Conservation (phyloP, 1,140 invertebrate genomes). For the Sinella curviseta region DNA sequence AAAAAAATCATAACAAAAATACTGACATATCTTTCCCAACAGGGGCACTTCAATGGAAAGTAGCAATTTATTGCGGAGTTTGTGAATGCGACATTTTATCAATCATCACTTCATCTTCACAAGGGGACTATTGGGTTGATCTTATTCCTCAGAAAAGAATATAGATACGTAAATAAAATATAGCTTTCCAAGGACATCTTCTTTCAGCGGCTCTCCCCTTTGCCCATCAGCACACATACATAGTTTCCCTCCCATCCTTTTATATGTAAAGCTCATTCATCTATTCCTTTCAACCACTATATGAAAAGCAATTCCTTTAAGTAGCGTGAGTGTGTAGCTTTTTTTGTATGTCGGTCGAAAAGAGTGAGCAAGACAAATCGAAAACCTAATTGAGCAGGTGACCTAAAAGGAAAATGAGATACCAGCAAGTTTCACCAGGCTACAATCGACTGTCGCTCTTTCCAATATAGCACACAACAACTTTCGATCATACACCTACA, state of each 20-base stretch:
- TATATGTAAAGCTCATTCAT: too few relatives aligned
- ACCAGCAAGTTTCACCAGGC: background rate
- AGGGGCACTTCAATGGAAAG: too few relatives aligned
- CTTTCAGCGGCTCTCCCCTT: background rate
- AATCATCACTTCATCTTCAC: background rate
- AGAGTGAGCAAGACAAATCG: conserved; percentile 13
- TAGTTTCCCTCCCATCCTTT: too few relatives aligned
- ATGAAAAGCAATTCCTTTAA: conserved; percentile 6
- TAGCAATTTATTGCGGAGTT: too few relatives aligned
- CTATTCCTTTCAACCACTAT: background rate
- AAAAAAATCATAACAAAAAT: too few relatives aligned
- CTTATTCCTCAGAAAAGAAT: background rate
- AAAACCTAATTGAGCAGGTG: conserved; percentile 1
- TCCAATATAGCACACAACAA: background rate
- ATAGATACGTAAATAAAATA: background rate
- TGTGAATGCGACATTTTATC: too few relatives aligned
- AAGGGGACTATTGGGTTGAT: background rate
- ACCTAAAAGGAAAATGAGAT: conserved; percentile 3
- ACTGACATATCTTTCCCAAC: too few relatives aligned
- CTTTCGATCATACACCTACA: background rate
- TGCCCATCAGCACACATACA: background rate
- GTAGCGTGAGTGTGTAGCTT: background rate
- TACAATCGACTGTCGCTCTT: background rate
- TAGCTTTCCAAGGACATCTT: background rate
- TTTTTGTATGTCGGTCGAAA: background rate